Conservation (phyloP, 2,113 vertebrate species). For the Gallinago paraguaiae region DNA sequence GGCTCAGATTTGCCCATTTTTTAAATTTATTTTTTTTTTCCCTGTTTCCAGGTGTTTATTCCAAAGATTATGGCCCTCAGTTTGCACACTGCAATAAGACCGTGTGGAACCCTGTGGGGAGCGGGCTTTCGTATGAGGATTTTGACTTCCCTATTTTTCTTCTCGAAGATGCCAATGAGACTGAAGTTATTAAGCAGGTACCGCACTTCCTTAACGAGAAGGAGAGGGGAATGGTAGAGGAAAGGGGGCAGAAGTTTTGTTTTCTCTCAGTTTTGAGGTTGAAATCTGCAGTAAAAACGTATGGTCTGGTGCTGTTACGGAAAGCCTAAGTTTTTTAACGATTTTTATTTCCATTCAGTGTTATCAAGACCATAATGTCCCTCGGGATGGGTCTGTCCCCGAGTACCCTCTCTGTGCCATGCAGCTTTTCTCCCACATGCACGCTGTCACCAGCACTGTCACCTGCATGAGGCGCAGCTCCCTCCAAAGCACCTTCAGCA, state of each 20-base stretch:
- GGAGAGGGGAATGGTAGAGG: neutral
- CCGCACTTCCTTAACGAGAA: fast-evolving
- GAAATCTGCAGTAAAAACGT: neutral
- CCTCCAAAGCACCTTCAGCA: constrained; percentile 85
- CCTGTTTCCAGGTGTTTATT: constrained; percentile 81
- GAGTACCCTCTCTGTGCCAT: constrained; percentile 90
- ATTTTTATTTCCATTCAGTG: constrained; percentile 74
- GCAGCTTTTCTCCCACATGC: constrained; percentile 95
- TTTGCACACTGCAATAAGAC: constrained; percentile 82
- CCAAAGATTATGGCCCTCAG: constrained; percentile 76
- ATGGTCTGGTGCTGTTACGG: fast-evolving
- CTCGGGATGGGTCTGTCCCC: constrained; percentile 71
- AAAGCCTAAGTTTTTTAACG: neutral
- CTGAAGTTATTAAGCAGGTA: constrained; percentile 88
- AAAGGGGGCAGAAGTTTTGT: neutral
- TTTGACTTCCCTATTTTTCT: constrained; percentile 93
- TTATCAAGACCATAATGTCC: constrained; percentile 82
- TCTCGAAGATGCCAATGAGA: constrained; percentile 88
- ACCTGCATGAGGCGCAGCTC: constrained; percentile 92
- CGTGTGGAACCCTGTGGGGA: constrained; percentile 85
- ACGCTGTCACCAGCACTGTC: constrained; percentile 85
- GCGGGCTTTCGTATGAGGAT: constrained; percentile 86
- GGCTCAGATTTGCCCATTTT: neutral
- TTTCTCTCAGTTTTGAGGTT: neutral
- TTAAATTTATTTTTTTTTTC: neutral